Evolutionary conservation across 2,797 vertebrate genomes (phyloP), one percentile per base, ranked within the genome.

Genomic region (Enteromius thamalakanensis): DNA sequence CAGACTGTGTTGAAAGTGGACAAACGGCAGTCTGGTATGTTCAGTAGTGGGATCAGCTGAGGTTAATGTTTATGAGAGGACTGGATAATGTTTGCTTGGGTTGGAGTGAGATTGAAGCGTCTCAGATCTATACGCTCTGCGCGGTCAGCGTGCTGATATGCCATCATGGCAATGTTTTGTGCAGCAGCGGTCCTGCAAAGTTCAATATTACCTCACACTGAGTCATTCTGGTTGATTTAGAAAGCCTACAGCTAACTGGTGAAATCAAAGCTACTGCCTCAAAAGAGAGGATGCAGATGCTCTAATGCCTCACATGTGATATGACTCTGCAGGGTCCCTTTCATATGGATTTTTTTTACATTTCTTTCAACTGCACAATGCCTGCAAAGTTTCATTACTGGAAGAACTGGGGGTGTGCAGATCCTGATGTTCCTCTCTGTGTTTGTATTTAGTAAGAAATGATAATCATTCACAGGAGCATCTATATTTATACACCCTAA

Each of bases 1-100:
- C 47, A 21, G 34, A 70, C 47, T 17, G 78, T 80, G 65, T 15
- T 65, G 26, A 79, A 65, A 67, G 60, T 37, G 62, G 62, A 79
- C 37, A 47, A 55, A 58, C 17, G 5, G 7, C 45, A 17, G 8
- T 37, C 62, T 67, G 62, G 11, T 79, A 15, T 34, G 45, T 40
- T 79, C 23, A 51, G 19, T 51, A 51, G 37, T 40, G 74, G 32
- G 74, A 42, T 76, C 53, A 76, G 29, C 29, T 29, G n/a, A 19
- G 65, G 15, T 70, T 80, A 80, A 80, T 70, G 67, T 80, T 80
- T 42, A 70, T 14, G 23, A 32, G 67, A 42, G 17, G 37, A 32
- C 51, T 45, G 67, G 29, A 26, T 51, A 37, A 17, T 71, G 68
- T 71, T 80, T 80, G 49, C 51, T 80, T 80, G 76, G 29, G 1